Base-by-base conservation (phyloP, 1,140 invertebrate species). In the Onthophagus taurus region DNA sequence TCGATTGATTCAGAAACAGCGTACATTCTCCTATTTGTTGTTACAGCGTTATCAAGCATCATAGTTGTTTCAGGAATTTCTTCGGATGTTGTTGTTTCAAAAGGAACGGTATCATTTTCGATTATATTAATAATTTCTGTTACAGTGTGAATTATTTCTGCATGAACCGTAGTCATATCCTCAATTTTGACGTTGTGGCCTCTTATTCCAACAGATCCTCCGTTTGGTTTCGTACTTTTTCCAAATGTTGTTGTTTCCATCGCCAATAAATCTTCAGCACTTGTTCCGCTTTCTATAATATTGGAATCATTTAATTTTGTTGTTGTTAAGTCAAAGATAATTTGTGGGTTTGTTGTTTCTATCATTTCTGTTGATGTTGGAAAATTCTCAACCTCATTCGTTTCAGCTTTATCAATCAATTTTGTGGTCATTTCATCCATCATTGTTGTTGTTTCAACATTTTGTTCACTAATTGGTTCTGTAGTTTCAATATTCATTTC, bases 261-360 rank as follows among this genome's bases (percentile, higher is more conserved):
- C 2, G 61, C 57, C 16, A 63, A 53, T 24, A 62, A 48, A 41
- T 63, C 61, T 50, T 62, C 59, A 12, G 56, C 60, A 34, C 56
- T 60, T 12, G 50, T 53, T n/a, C n/a, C n/a, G n/a, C n/a, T n/a
- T n/a, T n/a, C n/a, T n/a, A n/a, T n/a, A n/a, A n/a, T n/a, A 37
- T 34, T 49, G 2, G 48, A 29, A 26, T 53, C 54, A 33, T 51
- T 48, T 14, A 42, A 30, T 29, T 51, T 52, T 50, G 45, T 31
- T 33, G 35, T 52, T 44, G 17, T 12, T 44, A 46, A 6, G 23
- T 46, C 20, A 5, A 24, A 11, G 13, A 35, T 36, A 13, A 6
- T 12, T 33, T 16, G 18, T 14, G 23, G 7, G 6, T 48, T 21
- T 11, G 26, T 38, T 2, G 38, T 46, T 49, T 31, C 23, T 13